Conservation (phyloP, 1,140 invertebrate species). For the Oryctes rhinoceros region DNA sequence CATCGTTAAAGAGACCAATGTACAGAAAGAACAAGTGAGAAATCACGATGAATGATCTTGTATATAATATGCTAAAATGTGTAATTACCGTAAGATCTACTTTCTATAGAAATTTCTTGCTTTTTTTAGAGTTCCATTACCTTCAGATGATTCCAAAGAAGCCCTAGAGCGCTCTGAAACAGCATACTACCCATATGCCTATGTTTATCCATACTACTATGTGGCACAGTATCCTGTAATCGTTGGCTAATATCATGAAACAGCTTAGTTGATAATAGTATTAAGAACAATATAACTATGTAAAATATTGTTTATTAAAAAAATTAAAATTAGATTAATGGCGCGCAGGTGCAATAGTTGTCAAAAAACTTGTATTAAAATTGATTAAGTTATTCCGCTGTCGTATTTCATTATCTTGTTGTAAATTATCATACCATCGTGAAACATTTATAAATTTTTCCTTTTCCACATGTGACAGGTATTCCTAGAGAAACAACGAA, state of each 20-base stretch:
- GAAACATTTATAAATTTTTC: conserved; percentile 70
- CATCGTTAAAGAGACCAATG: too few species aligned
- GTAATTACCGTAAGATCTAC: not conserved
- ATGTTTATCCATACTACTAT: conserved; percentile 43
- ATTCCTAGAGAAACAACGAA: conserved; percentile 59
- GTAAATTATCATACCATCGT: conserved; percentile 74
- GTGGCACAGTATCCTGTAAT: conserved; percentile 40
- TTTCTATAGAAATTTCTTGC: not conserved
- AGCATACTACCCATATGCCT: conserved; percentile 42
- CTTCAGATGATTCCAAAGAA: conserved; percentile 30
- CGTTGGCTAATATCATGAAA: conserved; percentile 38
- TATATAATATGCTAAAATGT: not conserved
- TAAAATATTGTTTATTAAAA: conserved; percentile 35
- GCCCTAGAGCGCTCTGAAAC: conserved; percentile 42
- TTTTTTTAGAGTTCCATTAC: not conserved
- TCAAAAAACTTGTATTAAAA: conserved; percentile 66
- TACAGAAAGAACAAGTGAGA: too few species aligned
- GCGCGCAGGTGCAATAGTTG: conserved; percentile 61
- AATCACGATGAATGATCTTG: not conserved
- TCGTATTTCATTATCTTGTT: conserved; percentile 67
- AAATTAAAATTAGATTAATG: conserved; percentile 45
- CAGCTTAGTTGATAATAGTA: too few species aligned
- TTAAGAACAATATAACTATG: not conserved
- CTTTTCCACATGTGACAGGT: conserved; percentile 66
- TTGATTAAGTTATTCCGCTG: conserved; percentile 67